phyloP scores from a whole-genome alignment of 2,888 invertebrate genomes.

The Dromius quadrimaculatus region DNA sequence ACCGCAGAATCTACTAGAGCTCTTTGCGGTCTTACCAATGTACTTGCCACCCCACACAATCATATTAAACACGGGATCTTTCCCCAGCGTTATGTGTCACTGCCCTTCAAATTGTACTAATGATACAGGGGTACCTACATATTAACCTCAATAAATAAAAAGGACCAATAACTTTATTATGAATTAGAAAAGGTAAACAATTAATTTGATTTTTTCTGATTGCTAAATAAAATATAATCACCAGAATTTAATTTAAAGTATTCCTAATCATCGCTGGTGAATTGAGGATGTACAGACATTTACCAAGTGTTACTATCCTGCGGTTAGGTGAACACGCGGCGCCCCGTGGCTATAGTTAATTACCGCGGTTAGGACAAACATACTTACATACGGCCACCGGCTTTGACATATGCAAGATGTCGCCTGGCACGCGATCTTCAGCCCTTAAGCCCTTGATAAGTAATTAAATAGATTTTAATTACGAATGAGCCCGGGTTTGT shows the following conservation, averaged over 20 bases:
- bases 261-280: not conserved
- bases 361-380: slow-evolving; percentile 38
- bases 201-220: no score
- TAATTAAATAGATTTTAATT: slow-evolving; percentile 13
- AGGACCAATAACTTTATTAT: no score
- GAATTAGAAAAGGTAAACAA: no score
- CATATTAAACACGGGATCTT: not conserved
- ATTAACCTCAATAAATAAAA: no score
- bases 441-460: slow-evolving; percentile 8
- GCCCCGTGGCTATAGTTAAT: slow-evolving; percentile 38
- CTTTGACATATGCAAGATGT: slow-evolving; percentile 47
- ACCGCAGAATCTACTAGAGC: slow-evolving; percentile 23
- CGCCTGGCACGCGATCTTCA: slow-evolving; percentile 41
- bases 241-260: not conserved
- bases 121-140: no score
- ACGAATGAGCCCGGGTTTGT: slow-evolving; percentile 1
- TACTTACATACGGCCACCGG: slow-evolving; percentile 36
- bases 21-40: slow-evolving; percentile 27
- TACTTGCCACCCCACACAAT: slow-evolving; percentile 31
- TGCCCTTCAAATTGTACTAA: no score
- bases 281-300: not conserved
- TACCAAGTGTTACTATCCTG: slow-evolving; percentile 18
- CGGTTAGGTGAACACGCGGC: slow-evolving; percentile 45
- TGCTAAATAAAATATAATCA: no score
- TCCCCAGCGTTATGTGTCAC: not conserved